phyloP scores from a whole-genome alignment of 2,888 invertebrate genomes.

The Escarpia spicata region DNA sequence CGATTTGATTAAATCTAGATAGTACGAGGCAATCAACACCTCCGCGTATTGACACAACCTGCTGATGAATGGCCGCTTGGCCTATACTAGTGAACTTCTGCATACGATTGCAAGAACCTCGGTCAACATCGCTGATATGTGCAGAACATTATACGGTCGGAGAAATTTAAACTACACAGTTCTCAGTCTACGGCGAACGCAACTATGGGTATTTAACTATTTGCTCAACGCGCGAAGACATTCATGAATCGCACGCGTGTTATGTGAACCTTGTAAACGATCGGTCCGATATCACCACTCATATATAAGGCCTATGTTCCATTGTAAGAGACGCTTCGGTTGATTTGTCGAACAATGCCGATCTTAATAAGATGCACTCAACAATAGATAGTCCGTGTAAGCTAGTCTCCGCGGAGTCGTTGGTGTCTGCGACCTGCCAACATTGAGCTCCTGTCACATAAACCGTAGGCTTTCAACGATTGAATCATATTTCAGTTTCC shows the following conservation, averaged over 20 bases:
- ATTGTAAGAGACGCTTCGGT: not conserved
- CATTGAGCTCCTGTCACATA: not conserved
- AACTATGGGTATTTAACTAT: not conserved
- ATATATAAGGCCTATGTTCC: not conserved
- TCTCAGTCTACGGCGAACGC: not conserved
- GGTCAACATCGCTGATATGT: not conserved
- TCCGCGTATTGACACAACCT: not conserved
- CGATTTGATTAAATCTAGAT: not conserved
- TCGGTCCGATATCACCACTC: not conserved
- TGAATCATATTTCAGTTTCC: not conserved
- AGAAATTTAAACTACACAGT: not conserved
- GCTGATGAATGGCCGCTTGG: not conserved
- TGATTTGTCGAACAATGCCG: not conserved
- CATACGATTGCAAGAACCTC: not conserved
- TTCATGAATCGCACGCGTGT: not conserved
- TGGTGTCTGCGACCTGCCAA: not conserved
- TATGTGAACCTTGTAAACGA: not conserved
- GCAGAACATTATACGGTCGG: slow-evolving; percentile 1
- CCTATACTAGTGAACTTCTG: not conserved
- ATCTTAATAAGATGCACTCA: not conserved
- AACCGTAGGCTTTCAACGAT: not conserved
- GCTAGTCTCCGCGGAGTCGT: not conserved
- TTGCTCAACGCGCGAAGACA: not conserved
- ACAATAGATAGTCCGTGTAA: not conserved
- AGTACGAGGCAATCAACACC: not conserved